A percentile compares a stretch with the other conserved stretches of the same genome.
Evolutionary conservation across 2,797 vertebrate species (phyloP).

Genomic region (Molossus molossus): DNA sequence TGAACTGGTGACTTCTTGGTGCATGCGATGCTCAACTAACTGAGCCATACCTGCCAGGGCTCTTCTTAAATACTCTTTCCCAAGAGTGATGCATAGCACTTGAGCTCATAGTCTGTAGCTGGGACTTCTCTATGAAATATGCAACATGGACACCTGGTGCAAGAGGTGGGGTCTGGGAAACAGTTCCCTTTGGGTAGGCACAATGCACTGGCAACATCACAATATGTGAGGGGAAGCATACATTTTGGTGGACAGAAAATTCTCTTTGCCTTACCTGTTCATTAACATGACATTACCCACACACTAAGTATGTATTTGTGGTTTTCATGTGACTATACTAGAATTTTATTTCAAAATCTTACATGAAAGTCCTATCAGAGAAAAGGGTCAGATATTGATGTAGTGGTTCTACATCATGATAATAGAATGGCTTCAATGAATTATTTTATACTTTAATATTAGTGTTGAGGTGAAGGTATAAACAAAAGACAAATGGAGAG

Average conservation of each 20-base stretch:
- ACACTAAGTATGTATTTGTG: background rate
- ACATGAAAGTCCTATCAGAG: background rate
- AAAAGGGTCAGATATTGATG: background rate
- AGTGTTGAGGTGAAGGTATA: background rate
- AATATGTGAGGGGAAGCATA: too few relatives aligned
- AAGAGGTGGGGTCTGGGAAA: background rate
- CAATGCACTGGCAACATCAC: background rate
- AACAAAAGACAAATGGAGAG: background rate
- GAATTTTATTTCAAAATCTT: background rate
- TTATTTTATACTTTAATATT: background rate
- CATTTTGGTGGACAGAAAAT: background rate
- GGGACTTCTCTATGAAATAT: background rate
- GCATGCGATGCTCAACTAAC: background rate
- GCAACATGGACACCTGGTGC: background rate
- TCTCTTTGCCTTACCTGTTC: background rate
- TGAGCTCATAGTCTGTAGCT: background rate
- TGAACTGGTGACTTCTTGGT: background rate
- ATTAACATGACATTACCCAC: background rate
- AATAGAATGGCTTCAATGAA: background rate
- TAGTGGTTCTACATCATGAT: background rate
- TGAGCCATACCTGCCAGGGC: background rate
- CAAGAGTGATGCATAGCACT: background rate
- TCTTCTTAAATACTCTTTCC: background rate
- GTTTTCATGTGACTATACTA: background rate
- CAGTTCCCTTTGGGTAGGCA: too few relatives aligned